Evolutionary conservation across 2,113 vertebrate genomes (phyloP).

Genomic region (Solea solea): DNA sequence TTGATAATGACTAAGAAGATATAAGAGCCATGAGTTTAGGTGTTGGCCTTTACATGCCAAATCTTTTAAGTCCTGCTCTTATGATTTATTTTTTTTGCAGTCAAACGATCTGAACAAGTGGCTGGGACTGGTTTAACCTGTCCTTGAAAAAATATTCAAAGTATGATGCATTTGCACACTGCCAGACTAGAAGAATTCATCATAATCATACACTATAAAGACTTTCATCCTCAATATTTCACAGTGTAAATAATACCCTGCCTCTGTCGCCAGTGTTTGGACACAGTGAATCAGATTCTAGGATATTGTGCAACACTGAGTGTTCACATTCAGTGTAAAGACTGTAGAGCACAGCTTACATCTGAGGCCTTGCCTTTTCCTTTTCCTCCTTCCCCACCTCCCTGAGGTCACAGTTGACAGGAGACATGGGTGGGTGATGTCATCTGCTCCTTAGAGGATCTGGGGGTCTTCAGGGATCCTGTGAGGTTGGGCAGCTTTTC

Average conservation of each 20-base stretch:
- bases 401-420: constrained; percentile 72
- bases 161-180: constrained; percentile 28
- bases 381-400: constrained; percentile 22
- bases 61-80: constrained; percentile 41
- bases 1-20: constrained; percentile 1
- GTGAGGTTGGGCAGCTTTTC: constrained; percentile 42
- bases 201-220: background rate
- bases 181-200: constrained; percentile 30
- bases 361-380: constrained; percentile 33
- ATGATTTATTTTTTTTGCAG: constrained; percentile 48
- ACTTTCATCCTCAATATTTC: constrained; percentile 19
- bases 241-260: constrained; percentile 37
- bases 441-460: constrained; percentile 35
- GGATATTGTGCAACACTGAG: constrained; percentile 53
- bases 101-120: constrained; percentile 25
- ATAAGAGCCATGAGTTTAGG: constrained; percentile 20
- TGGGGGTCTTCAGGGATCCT: constrained; percentile 18
- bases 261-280: constrained; percentile 43
- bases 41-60: constrained; percentile 43
- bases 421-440: constrained; percentile 70
- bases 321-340: constrained; percentile 29
- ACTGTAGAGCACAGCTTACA: constrained; percentile 33
- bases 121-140: constrained; percentile 60
- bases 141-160: constrained; percentile 51
- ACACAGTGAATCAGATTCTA: constrained; percentile 41